Percentiles rank a stretch among this genome's conserved stretches.
Evolutionary conservation across 1,140 invertebrate species (phyloP).

Genomic region (Dinoponera quadriceps): DNA sequence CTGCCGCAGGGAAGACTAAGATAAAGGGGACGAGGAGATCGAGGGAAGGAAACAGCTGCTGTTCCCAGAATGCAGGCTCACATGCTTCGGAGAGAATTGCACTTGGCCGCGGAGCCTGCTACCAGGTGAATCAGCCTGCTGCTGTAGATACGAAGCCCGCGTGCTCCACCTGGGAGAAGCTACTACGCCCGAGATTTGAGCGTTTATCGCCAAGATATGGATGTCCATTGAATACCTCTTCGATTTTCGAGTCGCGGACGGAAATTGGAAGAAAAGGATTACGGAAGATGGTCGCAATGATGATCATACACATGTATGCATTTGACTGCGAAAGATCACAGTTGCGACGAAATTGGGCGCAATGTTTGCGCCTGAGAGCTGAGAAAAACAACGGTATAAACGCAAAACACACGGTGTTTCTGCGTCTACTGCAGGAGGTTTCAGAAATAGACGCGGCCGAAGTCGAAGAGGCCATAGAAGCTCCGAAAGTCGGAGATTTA

Average conservation of each 20-base stretch:
- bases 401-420: constrained; percentile 25
- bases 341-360: not conserved
- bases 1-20: constrained; percentile 66
- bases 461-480: constrained; percentile 10
- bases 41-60: constrained; percentile 74
- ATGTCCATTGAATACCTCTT: too few species aligned
- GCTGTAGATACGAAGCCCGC: not conserved
- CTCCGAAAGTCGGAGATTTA: constrained; percentile 18
- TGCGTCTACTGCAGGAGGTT: constrained; percentile 10
- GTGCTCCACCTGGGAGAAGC: not conserved
- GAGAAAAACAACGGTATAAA: not conserved
- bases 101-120: not conserved
- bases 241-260: too few species aligned
- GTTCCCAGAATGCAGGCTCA: constrained; percentile 69
- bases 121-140: constrained; percentile 69
- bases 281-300: too few species aligned
- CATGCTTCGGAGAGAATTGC: constrained; percentile 54
- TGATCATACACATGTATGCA: too few species aligned
- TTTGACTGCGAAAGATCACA: too few species aligned
- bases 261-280: too few species aligned
- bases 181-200: not conserved
- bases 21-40: constrained; percentile 44
- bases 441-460: constrained; percentile 28
- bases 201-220: not conserved
- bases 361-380: not conserved